Conservation (phyloP, 2,113 vertebrate species). For the Engraulis encrasicolus region DNA sequence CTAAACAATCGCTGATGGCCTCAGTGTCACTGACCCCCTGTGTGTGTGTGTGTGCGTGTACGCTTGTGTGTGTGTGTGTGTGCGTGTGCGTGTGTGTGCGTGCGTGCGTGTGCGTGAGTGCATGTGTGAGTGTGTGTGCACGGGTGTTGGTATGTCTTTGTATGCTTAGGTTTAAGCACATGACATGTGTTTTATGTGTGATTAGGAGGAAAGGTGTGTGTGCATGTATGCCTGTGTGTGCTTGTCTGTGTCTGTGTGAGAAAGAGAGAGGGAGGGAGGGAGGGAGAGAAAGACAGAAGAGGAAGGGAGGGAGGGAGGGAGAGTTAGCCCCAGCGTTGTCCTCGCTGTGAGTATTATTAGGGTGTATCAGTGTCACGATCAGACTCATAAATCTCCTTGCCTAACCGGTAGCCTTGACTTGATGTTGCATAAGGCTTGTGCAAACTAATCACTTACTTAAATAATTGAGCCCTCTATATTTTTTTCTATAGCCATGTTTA, state of each 20-base stretch:
- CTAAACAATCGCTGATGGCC: slow-evolving; percentile 13
- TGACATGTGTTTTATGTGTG: too few species aligned
- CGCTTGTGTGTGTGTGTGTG: neutral
- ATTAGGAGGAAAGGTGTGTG: neutral
- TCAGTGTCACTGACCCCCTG: too few species aligned
- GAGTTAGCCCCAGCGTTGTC: neutral
- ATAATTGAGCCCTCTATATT: neutral
- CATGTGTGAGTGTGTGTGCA: too few species aligned
- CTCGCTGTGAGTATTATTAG: slow-evolving; percentile 8
- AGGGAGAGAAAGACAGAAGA: too few species aligned
- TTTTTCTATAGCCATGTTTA: neutral
- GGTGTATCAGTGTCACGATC: neutral
- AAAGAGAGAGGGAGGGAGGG: too few species aligned
- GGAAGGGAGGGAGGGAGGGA: too few species aligned
- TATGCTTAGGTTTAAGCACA: too few species aligned
- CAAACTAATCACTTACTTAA: neutral
- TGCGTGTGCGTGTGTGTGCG: neutral
- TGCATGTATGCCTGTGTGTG: neutral
- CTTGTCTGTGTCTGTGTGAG: too few species aligned
- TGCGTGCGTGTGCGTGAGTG: too few species aligned
- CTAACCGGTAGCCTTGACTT: neutral
- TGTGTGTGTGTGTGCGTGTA: neutral
- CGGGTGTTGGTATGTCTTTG: too few species aligned
- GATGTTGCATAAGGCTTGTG: neutral
- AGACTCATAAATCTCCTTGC: neutral